Percentiles rank a stretch among this genome's conserved stretches.
Conservation (phyloP, 92 coral and sea anemone genomes). For the Porites lobata region DNA sequence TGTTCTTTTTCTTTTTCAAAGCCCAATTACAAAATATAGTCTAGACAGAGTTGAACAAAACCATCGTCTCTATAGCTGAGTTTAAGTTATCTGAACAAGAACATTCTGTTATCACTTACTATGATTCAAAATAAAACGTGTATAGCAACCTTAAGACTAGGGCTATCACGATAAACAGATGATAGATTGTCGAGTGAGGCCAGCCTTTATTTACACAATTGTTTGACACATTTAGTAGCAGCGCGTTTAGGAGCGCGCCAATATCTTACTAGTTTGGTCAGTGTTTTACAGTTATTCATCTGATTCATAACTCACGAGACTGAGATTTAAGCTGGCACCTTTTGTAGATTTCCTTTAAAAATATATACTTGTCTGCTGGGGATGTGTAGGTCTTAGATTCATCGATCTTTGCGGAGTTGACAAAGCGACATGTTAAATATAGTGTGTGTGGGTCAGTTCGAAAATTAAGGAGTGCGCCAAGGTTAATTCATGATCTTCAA, state of each 20-base stretch:
- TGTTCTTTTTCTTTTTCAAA: neutral
- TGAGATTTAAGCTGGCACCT: neutral
- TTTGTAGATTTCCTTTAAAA: neutral
- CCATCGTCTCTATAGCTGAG: neutral
- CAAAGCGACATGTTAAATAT: neutral
- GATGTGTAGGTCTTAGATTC: conserved; percentile 16
- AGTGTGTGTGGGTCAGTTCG: neutral
- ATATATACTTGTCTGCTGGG: conserved; percentile 1
- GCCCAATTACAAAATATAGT: neutral
- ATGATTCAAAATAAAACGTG: no score
- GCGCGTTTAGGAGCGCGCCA: no score
- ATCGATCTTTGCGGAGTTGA: conserved; percentile 7
- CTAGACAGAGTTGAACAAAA: conserved; percentile 2
- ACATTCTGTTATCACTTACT: no score
- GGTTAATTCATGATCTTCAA: neutral
- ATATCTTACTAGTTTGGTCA: neutral
- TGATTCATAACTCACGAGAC: no score
- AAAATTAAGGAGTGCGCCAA: conserved; percentile 17
- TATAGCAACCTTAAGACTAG: no score
- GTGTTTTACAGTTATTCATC: no score
- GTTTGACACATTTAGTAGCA: neutral
- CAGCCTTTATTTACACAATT: neutral
- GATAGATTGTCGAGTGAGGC: neutral
- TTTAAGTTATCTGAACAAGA: no score
- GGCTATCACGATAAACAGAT: neutral